These are phyloP conservation scores for Acomys russatus DNA, from an alignment of 2,797 vertebrate species.

Conservation along the genomic window DNA sequence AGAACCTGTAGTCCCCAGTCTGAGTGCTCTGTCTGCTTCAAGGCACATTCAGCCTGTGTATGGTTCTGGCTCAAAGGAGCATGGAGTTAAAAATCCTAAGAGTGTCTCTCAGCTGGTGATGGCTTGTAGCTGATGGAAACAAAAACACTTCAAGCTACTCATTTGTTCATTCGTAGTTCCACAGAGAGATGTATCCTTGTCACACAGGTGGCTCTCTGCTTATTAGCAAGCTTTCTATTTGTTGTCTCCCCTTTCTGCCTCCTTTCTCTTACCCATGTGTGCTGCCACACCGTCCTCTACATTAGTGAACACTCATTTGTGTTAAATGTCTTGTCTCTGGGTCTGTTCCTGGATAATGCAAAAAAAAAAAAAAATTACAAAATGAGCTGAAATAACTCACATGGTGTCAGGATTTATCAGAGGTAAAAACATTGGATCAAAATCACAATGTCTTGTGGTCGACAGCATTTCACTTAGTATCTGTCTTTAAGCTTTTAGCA, in stretches of 20 bases:
- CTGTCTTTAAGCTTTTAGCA: conserved; percentile 22
- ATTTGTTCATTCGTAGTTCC: background rate
- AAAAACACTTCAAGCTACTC: background rate
- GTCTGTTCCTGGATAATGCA: background rate
- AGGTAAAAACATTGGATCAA: background rate
- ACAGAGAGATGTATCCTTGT: background rate
- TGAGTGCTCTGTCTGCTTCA: background rate
- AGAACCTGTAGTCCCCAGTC: background rate
- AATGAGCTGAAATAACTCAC: conserved; percentile 36
- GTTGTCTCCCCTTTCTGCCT: background rate
- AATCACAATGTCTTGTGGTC: background rate
- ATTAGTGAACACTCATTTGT: background rate
- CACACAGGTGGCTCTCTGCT: background rate
- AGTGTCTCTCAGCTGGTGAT: background rate
- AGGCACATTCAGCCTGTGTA: background rate
- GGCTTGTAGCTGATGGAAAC: background rate
- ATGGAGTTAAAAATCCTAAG: background rate
- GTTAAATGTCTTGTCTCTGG: background rate
- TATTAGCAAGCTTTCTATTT: background rate
- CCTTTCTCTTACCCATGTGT: background rate
- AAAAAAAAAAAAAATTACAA: conserved; percentile 21
- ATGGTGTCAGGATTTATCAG: background rate
- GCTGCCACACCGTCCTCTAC: background rate
- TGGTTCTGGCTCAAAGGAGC: background rate
- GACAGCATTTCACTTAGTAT: background rate